Conservation (phyloP, 2,797 vertebrate species). For the Margarornis squamiger region DNA sequence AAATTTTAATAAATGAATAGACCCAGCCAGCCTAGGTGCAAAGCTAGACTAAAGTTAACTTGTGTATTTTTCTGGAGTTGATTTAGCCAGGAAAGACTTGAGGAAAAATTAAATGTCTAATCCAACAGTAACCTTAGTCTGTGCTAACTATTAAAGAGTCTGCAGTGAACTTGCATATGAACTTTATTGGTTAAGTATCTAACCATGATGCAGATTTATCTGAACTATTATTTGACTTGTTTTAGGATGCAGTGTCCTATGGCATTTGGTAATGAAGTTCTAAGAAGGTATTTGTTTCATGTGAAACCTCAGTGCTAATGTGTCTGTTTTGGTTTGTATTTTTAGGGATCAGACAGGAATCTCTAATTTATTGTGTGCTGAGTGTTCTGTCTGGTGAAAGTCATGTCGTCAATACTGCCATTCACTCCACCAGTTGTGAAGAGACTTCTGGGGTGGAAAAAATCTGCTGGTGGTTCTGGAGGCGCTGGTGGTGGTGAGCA, state of each 20-base stretch:
- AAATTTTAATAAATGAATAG: neutral
- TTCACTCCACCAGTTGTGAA: slow-evolving; percentile 97
- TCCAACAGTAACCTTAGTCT: neutral
- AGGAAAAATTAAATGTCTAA: neutral
- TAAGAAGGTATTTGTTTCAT: neutral
- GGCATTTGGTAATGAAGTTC: neutral
- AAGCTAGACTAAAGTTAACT: neutral
- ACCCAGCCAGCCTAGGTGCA: neutral
- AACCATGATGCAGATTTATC: neutral
- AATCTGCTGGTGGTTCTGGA: slow-evolving; percentile 87
- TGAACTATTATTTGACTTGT: neutral
- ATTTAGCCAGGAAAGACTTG: neutral
- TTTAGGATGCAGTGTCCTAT: neutral
- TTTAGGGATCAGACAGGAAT: slow-evolving; percentile 37
- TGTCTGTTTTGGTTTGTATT: slow-evolving; percentile 49
- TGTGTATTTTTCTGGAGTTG: neutral
- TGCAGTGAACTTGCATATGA: neutral
- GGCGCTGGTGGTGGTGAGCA: slow-evolving; percentile 92
- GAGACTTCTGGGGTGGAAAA: slow-evolving; percentile 96
- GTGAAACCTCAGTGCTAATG: slow-evolving; percentile 20
- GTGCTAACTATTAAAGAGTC: neutral
- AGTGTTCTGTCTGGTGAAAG: slow-evolving; percentile 54
- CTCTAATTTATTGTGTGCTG: neutral
- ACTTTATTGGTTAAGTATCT: neutral
- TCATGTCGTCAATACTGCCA: slow-evolving; percentile 95